phyloP scores from a whole-genome alignment of 2,888 invertebrate genomes.

The Noctua comes region DNA sequence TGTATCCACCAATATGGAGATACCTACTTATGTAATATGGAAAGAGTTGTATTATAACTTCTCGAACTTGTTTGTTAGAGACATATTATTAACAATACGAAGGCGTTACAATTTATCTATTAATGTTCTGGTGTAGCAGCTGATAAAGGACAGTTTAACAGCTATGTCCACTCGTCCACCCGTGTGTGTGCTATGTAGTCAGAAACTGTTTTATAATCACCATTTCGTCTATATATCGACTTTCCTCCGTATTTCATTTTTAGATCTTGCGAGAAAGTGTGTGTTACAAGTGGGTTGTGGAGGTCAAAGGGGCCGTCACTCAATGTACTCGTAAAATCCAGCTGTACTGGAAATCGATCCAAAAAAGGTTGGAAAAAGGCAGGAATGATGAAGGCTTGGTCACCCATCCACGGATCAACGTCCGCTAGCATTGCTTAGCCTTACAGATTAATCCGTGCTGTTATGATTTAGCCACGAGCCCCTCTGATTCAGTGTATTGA shows the following conservation, averaged over 20 bases:
- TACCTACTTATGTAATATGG: slow-evolving; percentile 19
- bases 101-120: not conserved
- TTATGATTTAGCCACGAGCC: not conserved
- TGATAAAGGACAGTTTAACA: not conserved
- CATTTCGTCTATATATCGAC: not conserved
- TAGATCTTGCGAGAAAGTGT: too few relatives aligned
- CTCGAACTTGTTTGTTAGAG: slow-evolving; percentile 7
- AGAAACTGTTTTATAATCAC: not conserved
- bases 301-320: too few relatives aligned
- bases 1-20: slow-evolving; percentile 15
- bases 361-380: too few relatives aligned
- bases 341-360: too few relatives aligned
- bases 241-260: too few relatives aligned
- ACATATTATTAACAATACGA: not conserved
- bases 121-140: not conserved
- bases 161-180: not conserved
- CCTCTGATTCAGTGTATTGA: not conserved
- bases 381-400: not conserved
- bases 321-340: too few relatives aligned
- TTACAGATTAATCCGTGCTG: not conserved
- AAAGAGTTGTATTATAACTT: slow-evolving; percentile 33
- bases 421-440: not conserved
- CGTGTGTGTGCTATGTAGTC: not conserved
- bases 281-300: too few relatives aligned
- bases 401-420: not conserved